These are phyloP conservation scores for Luscinia megarhynchos DNA, from an alignment of 2,797 vertebrate species.

Conservation along the genomic window DNA sequence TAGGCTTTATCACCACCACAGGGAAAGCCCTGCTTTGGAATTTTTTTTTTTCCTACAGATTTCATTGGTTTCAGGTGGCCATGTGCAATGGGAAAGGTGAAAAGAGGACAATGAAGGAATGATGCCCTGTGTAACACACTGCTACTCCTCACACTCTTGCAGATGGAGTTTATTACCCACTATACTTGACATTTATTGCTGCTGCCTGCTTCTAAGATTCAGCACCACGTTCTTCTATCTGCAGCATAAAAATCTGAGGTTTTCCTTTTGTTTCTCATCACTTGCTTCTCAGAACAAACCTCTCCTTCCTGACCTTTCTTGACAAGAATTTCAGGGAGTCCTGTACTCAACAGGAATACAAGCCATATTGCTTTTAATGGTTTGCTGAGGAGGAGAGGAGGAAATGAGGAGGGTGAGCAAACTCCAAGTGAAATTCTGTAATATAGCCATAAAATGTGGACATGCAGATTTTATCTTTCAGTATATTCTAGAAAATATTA, in stretches of 20 bases:
- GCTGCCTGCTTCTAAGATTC: not conserved
- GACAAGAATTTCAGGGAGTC: not conserved
- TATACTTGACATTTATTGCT: not conserved
- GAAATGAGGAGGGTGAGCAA: not conserved
- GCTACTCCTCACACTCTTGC: not conserved
- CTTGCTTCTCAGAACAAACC: not conserved
- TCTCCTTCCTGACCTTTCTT: not conserved
- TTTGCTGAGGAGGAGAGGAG: not conserved
- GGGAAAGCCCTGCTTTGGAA: not conserved
- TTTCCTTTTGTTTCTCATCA: not conserved
- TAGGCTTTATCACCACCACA: not conserved
- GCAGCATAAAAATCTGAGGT: not conserved
- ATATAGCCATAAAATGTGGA: not conserved
- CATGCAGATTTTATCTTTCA: conserved; percentile 37
- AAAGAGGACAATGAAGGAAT: not conserved
- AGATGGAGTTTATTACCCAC: not conserved
- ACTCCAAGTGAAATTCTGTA: not conserved
- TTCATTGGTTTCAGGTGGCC: not conserved
- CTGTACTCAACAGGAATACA: not conserved
- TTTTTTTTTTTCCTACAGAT: not conserved
- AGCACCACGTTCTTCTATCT: not conserved
- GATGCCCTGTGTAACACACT: not conserved
- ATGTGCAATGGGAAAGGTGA: not conserved
- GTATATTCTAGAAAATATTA: conserved; percentile 16
- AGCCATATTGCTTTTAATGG: not conserved